phyloP scores from a whole-genome alignment of 1,140 invertebrate genomes.

The Penaeus vannamei region DNA sequence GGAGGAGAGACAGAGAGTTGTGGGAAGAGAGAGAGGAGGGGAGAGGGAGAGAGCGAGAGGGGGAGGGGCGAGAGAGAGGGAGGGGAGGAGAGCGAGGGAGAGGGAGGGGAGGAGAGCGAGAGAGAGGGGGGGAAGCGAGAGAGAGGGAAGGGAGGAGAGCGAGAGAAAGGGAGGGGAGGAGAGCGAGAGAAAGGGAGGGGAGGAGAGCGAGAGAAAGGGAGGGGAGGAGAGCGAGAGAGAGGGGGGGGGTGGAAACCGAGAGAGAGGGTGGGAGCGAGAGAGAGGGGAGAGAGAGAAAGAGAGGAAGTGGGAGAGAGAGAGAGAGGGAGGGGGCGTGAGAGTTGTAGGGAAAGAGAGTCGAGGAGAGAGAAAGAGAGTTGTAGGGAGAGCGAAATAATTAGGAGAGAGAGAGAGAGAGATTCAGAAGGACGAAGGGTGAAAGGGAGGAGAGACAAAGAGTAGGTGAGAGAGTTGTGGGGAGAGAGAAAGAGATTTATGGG shows the following conservation, averaged over 20 bases:
- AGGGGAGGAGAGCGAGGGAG: background rate
- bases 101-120: background rate
- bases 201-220: background rate
- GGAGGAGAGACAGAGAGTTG: background rate
- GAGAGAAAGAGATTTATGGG: too few species aligned
- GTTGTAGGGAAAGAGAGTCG: background rate
- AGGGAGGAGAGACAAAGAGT: background rate
- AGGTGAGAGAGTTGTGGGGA: too few species aligned
- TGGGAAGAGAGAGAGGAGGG: background rate
- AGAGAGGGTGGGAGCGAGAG: background rate
- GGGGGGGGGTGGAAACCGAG: background rate
- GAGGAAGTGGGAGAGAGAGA: constrained; percentile 3
- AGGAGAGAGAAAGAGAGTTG: constrained; percentile 2
- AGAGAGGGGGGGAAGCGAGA: background rate
- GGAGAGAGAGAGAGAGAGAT: background rate
- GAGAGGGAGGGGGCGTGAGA: constrained; percentile 6
- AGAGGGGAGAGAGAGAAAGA: background rate
- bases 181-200: background rate
- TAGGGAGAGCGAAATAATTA: background rate
- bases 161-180: background rate
- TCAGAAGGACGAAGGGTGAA: background rate
- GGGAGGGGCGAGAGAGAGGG: background rate
- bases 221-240: background rate
- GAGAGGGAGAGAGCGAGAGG: background rate
- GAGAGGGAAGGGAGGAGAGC: background rate